Percentiles rank a stretch among this genome's conserved stretches.
Evolutionary conservation across 1,140 invertebrate genomes (phyloP).

Genomic region (Polypedilum vanderplanki): DNA sequence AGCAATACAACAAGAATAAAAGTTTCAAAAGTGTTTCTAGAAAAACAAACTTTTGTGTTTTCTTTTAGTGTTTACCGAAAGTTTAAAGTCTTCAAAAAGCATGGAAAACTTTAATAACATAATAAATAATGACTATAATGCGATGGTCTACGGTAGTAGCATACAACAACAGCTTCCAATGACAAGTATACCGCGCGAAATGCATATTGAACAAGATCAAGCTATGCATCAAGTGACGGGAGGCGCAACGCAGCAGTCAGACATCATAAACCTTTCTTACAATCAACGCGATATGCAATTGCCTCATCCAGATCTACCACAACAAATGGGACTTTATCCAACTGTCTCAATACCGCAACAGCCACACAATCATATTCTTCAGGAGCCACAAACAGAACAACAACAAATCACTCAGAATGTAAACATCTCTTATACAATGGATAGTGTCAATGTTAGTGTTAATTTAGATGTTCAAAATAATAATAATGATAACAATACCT

Average conservation of each 20-base stretch:
- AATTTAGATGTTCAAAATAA: slow-evolving; percentile 20
- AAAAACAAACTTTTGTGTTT: slow-evolving; percentile 22
- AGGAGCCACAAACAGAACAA: slow-evolving; percentile 16
- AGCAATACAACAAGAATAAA: slow-evolving; percentile 7
- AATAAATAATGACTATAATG: slow-evolving; percentile 18
- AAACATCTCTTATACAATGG: not conserved
- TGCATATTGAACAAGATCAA: not conserved
- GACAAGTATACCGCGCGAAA: slow-evolving; percentile 20
- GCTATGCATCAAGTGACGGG: not conserved
- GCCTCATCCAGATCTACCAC: not conserved
- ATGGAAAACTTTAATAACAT: slow-evolving; percentile 24
- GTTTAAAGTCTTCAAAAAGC: not conserved
- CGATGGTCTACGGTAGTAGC: slow-evolving; percentile 1
- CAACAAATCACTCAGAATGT: slow-evolving; percentile 7
- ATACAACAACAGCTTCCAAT: slow-evolving; percentile 9
- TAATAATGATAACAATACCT: not conserved
- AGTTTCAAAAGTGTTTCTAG: not conserved
- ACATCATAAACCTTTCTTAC: slow-evolving; percentile 1
- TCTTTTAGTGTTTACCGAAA: slow-evolving; percentile 10
- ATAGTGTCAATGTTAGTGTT: slow-evolving; percentile 3
- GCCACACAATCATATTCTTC: not conserved
- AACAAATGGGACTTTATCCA: slow-evolving; percentile 16
- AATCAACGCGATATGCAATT: slow-evolving; percentile 19
- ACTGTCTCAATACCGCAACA: slow-evolving; percentile 10
- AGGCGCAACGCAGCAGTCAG: not conserved